Percentiles rank a stretch among this genome's conserved stretches.
These are phyloP conservation scores for Osmerus mordax DNA, from an alignment of 2,113 vertebrate genomes.

Conservation along the genomic window DNA sequence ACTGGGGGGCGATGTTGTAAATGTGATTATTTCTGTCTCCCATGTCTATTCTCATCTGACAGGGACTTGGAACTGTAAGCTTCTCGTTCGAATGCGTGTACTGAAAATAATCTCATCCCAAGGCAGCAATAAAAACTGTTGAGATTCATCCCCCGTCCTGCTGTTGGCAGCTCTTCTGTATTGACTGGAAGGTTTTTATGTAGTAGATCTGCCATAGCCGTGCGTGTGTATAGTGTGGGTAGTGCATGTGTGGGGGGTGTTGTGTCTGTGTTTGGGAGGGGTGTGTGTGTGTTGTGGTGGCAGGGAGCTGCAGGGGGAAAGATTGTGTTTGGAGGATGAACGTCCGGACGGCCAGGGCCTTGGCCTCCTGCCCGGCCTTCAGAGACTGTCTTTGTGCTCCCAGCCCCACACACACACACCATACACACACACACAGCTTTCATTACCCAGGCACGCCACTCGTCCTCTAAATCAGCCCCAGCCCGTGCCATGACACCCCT, in stretches of 20 bases:
- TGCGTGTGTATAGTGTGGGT: no score
- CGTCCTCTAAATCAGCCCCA: constrained; percentile 48
- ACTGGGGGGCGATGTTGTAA: background rate
- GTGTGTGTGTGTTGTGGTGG: constrained; percentile 24
- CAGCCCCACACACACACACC: constrained; percentile 25
- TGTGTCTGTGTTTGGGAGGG: no score
- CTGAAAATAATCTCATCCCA: background rate
- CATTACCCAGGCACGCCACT: constrained; percentile 49
- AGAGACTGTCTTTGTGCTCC: constrained; percentile 19
- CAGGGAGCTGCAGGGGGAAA: constrained; percentile 45
- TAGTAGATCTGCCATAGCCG: no score
- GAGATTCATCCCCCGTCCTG: no score
- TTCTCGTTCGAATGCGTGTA: background rate
- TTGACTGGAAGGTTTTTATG: background rate
- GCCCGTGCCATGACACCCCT: constrained; percentile 12
- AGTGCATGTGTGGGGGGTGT: no score
- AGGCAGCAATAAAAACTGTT: no score
- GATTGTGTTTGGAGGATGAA: constrained; percentile 58
- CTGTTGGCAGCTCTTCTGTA: background rate
- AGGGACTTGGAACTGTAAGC: background rate
- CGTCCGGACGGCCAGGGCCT: constrained; percentile 44
- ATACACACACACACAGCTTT: constrained; percentile 43
- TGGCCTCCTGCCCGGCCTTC: constrained; percentile 52
- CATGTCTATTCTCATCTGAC: background rate
- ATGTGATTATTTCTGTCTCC: background rate